Conservation (phyloP, 1,140 invertebrate genomes). For the Proctacanthus coquilletti region DNA sequence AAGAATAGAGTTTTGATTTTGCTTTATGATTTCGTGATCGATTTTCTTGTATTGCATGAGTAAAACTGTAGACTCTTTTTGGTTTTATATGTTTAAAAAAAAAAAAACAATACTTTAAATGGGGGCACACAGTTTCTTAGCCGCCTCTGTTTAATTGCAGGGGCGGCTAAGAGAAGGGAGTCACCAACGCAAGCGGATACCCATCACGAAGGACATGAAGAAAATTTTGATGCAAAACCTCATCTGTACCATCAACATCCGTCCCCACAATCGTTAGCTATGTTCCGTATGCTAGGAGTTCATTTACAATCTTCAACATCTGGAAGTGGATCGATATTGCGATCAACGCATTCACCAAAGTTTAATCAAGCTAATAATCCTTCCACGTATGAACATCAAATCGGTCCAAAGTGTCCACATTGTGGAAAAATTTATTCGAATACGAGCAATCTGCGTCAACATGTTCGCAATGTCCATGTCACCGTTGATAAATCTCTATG, state of each 20-base stretch:
- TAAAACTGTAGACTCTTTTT: too few relatives aligned
- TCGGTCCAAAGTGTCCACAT: constrained; percentile 46
- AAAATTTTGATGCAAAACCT: too few relatives aligned
- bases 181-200: constrained; percentile 2
- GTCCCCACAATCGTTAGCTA: not conserved
- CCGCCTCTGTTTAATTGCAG: constrained; percentile 16
- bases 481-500: constrained; percentile 51
- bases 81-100: too few relatives aligned
- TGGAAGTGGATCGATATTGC: too few relatives aligned
- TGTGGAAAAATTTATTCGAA: constrained; percentile 52
- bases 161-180: constrained; percentile 11
- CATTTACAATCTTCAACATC: constrained; percentile 4
- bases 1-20: too few relatives aligned
- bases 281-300: constrained; percentile 2
- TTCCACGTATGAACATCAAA: too few relatives aligned
- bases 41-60: too few relatives aligned
- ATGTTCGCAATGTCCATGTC: constrained; percentile 56
- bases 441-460: constrained; percentile 51
- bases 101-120: too few relatives aligned
- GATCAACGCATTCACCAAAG: constrained; percentile 1
- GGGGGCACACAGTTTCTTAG: constrained; percentile 3
- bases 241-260: not conserved
- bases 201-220: too few relatives aligned
- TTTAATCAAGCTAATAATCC: not conserved
- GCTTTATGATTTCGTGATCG: too few relatives aligned